Conservation (phyloP, 1,140 invertebrate genomes). For the Cydia pomonella region DNA sequence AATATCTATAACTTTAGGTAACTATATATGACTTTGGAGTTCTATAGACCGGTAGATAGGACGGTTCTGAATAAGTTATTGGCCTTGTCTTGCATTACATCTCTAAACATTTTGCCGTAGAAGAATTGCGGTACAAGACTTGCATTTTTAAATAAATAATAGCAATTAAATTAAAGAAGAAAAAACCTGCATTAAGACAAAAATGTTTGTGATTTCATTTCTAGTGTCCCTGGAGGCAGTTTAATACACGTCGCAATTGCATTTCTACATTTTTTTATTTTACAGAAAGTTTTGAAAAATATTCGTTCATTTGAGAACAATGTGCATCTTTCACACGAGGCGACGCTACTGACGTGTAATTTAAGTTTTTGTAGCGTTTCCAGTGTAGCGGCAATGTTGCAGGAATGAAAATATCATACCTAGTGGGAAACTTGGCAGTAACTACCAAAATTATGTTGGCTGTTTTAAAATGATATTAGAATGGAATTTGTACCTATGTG, state of each 20-base stretch:
- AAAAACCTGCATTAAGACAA: too few relatives aligned
- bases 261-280: neutral
- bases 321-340: constrained; percentile 36
- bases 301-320: constrained; percentile 33
- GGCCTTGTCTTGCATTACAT: too few relatives aligned
- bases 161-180: too few relatives aligned
- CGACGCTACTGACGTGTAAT: constrained; percentile 36
- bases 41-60: too few relatives aligned
- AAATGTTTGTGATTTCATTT: neutral
- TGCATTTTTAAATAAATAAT: too few relatives aligned
- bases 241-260: neutral
- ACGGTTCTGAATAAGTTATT: too few relatives aligned
- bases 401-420: constrained; percentile 14
- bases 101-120: too few relatives aligned
- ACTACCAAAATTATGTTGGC: neutral
- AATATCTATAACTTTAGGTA: too few relatives aligned
- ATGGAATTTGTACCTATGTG: too few relatives aligned
- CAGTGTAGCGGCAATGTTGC: constrained; percentile 1
- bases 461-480: neutral
- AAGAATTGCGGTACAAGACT: too few relatives aligned
- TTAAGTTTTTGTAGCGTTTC: constrained; percentile 35
- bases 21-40: too few relatives aligned
- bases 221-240: neutral
- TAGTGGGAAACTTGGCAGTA: neutral
- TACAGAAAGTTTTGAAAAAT: neutral